These are phyloP conservation scores for Petrolisthes manimaculis DNA, from an alignment of 2,888 invertebrate species.

Conservation along the genomic window DNA sequence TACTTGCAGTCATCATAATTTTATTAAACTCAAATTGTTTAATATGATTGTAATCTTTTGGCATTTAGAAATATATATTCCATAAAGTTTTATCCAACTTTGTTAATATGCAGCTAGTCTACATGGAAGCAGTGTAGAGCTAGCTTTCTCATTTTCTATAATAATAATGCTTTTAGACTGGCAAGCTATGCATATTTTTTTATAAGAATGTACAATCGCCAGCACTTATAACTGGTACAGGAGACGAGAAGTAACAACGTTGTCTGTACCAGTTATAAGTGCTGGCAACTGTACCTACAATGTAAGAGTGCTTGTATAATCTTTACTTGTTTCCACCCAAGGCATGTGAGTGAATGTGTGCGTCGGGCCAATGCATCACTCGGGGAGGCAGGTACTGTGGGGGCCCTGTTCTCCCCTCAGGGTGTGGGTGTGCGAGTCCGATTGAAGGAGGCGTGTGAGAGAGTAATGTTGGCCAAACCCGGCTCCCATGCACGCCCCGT, in stretches of 20 bases:
- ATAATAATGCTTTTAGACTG: neutral
- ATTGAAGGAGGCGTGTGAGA: constrained; percentile 59
- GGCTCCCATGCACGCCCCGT: constrained; percentile 51
- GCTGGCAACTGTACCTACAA: neutral
- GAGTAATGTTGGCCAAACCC: constrained; percentile 42
- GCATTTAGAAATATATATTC: too few species aligned
- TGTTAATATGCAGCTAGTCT: too few species aligned
- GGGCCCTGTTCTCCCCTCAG: constrained; percentile 50
- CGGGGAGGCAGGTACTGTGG: constrained; percentile 48
- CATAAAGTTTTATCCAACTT: too few species aligned
- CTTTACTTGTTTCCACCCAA: constrained; percentile 10
- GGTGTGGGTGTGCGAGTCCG: constrained; percentile 55
- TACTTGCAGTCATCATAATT: too few species aligned
- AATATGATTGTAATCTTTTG: too few species aligned
- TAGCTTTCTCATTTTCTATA: neutral
- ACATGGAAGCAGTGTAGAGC: neutral
- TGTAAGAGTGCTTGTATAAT: neutral
- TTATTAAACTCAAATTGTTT: too few species aligned
- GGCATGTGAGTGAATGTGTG: constrained; percentile 62
- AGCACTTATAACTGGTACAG: too few species aligned
- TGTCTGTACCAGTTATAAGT: too few species aligned
- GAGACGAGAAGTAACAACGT: too few species aligned
- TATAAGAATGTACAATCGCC: neutral
- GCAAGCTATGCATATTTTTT: neutral
- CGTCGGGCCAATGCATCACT: constrained; percentile 54